Evolutionary conservation across 2,888 invertebrate genomes (phyloP).

Genomic region (Tipula unca): DNA sequence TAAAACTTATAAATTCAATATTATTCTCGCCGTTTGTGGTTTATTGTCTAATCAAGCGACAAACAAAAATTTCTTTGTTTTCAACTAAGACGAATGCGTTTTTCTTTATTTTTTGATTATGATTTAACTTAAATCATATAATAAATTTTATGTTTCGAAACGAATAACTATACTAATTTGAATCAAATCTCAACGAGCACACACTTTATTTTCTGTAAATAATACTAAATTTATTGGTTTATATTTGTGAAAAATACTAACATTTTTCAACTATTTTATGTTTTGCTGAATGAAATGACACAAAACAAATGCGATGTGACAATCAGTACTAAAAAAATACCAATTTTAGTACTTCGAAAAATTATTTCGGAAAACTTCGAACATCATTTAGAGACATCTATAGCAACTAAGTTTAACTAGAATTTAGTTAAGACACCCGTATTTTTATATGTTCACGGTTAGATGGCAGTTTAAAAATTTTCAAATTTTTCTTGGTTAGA

Average conservation of each 20-base stretch:
- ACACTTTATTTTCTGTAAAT: neutral
- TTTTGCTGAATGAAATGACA: neutral
- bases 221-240: neutral
- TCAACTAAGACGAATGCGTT: neutral
- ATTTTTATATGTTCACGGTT: no score
- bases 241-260: neutral
- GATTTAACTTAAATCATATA: neutral
- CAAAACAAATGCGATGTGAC: slow-evolving; percentile 9
- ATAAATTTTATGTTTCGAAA: neutral
- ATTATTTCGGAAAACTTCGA: neutral
- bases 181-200: neutral
- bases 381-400: neutral
- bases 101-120: neutral
- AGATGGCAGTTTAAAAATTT: no score
- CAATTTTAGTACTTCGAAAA: neutral
- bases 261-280: neutral
- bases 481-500: no score
- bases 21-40: neutral
- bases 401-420: neutral
- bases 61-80: neutral
- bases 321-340: neutral
- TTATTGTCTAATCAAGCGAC: neutral
- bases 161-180: neutral
- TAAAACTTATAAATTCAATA: neutral
- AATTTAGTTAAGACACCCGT: neutral